These are phyloP conservation scores for Melospiza melodia DNA, from an alignment of 2,113 vertebrate genomes.

Conservation along the genomic window DNA sequence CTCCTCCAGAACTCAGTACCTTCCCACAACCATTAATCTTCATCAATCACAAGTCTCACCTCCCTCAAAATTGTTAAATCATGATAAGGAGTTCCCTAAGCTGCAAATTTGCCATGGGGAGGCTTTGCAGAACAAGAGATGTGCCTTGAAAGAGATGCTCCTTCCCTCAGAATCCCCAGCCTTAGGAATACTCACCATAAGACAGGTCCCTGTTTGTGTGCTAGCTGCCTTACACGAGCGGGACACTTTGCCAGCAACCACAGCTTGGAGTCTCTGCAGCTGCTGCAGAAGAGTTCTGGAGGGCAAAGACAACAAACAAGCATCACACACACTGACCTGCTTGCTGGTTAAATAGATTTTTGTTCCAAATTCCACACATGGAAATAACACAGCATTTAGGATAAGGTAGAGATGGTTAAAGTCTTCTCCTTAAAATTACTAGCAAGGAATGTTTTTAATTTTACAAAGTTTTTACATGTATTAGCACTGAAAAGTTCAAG, in stretches of 20 bases:
- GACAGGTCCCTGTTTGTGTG: conserved; percentile 95
- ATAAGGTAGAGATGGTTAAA: background rate
- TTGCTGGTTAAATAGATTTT: background rate
- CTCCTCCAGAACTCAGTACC: background rate
- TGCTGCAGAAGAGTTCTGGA: conserved; percentile 94
- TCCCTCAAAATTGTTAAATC: background rate
- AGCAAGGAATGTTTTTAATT: background rate
- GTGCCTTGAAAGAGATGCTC: background rate
- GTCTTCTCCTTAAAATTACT: background rate
- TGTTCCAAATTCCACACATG: background rate
- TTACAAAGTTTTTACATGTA: background rate
- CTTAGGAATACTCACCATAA: conserved; percentile 84
- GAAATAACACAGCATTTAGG: background rate
- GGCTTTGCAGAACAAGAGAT: background rate
- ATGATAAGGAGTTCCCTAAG: background rate
- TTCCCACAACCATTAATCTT: background rate
- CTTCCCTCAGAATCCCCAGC: background rate
- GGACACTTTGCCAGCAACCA: conserved; percentile 91
- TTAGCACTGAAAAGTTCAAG: background rate
- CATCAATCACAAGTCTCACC: background rate
- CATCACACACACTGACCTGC: background rate
- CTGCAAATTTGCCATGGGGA: background rate
- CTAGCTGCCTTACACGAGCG: conserved; percentile 88
- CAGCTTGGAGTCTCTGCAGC: conserved; percentile 91
- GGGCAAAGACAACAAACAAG: background rate